Percentiles rank a stretch among this genome's conserved stretches.
These are phyloP conservation scores for Saccostrea echinata DNA, from an alignment of 1,140 invertebrate species.

Conservation along the genomic window DNA sequence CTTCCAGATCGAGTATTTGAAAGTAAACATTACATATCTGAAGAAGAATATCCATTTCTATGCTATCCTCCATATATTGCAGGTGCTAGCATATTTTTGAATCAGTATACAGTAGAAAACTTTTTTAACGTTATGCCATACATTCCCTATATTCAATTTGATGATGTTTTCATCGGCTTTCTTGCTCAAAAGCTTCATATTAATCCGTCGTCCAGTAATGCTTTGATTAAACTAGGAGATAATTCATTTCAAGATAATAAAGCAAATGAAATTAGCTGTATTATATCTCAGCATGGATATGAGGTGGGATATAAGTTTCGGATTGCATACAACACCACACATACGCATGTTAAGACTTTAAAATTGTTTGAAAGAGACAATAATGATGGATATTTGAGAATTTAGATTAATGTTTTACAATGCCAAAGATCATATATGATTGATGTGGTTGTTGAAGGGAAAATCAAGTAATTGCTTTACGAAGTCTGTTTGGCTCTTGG, in stretches of 20 bases:
- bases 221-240: neutral
- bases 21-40: slow-evolving; percentile 51
- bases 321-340: slow-evolving; percentile 3
- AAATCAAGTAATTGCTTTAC: too few species aligned
- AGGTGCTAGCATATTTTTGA: slow-evolving; percentile 51
- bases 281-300: slow-evolving; percentile 15
- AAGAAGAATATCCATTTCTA: slow-evolving; percentile 47
- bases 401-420: too few species aligned
- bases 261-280: neutral
- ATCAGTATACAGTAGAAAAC: neutral
- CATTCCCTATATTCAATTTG: slow-evolving; percentile 45
- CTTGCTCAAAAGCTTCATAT: slow-evolving; percentile 47
- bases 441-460: too few species aligned
- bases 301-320: neutral
- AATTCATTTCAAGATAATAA: neutral
- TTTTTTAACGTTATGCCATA: slow-evolving; percentile 52
- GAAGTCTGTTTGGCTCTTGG: too few species aligned
- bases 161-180: slow-evolving; percentile 54
- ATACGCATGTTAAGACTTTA: neutral
- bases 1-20: slow-evolving; percentile 4
- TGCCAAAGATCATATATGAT: too few species aligned
- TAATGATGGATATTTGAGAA: too few species aligned
- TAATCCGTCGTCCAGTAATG: neutral
- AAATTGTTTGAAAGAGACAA: neutral
- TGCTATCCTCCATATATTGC: slow-evolving; percentile 54